These are phyloP conservation scores for Galerucella nymphaeae DNA, from an alignment of 2,888 invertebrate genomes.

Conservation along the genomic window DNA sequence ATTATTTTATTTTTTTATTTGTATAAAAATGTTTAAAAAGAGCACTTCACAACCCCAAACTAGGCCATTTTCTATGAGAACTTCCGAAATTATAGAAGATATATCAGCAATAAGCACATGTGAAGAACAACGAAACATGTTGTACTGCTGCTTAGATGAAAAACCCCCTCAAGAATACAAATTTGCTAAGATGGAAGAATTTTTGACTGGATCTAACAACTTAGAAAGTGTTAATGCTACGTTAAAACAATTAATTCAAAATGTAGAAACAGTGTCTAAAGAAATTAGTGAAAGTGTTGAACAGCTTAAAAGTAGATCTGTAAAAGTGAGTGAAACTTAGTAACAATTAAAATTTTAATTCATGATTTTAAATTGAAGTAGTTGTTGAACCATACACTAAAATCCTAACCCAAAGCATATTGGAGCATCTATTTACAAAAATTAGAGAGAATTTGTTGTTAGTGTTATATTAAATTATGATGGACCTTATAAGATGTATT, in stretches of 20 bases:
- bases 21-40: slow-evolving; percentile 50
- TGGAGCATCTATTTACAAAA: too few species aligned
- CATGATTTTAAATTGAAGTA: too few species aligned
- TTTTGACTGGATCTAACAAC: slow-evolving; percentile 53
- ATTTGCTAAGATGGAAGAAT: slow-evolving; percentile 54
- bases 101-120: slow-evolving; percentile 48
- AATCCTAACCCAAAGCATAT: too few species aligned
- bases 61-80: slow-evolving; percentile 45
- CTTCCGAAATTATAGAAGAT: slow-evolving; percentile 52
- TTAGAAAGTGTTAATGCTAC: slow-evolving; percentile 50
- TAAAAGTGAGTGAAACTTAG: slow-evolving; percentile 14
- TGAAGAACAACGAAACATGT: slow-evolving; percentile 52
- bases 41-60: slow-evolving; percentile 41
- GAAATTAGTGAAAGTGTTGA: slow-evolving; percentile 45
- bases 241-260: slow-evolving; percentile 41
- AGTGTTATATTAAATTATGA: too few species aligned
- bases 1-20: not conserved
- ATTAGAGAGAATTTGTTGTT: too few species aligned
- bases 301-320: slow-evolving; percentile 37
- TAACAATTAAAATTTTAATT: not conserved
- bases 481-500: too few species aligned
- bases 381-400: too few species aligned
- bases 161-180: slow-evolving; percentile 52
- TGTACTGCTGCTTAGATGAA: slow-evolving; percentile 55
- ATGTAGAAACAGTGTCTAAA: slow-evolving; percentile 45